Evolutionary conservation across 2,113 vertebrate species (phyloP).

Genomic region (Uria lomvia): DNA sequence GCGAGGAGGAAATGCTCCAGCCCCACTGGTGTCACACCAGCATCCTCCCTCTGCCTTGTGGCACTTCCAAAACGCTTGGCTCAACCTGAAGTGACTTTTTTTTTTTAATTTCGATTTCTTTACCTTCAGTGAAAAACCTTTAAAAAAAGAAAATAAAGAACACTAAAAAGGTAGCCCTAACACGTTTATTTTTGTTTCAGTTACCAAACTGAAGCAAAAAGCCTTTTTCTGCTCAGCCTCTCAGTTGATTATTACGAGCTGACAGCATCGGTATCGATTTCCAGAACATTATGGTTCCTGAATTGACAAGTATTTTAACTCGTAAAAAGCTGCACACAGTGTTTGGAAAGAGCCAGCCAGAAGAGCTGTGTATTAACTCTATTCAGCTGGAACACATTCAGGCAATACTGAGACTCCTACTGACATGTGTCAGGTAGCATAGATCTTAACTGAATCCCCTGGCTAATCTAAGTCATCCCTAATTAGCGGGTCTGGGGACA

Average conservation of each 20-base stretch:
- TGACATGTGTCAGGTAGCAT: constrained; percentile 49
- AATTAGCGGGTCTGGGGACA: neutral
- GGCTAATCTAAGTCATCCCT: constrained; percentile 22
- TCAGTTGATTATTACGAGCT: neutral
- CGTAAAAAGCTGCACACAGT: neutral
- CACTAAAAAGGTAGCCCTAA: neutral
- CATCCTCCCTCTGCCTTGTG: neutral
- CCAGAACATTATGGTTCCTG: neutral
- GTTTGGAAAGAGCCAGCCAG: neutral
- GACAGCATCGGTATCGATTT: neutral
- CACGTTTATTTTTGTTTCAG: neutral
- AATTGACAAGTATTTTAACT: neutral
- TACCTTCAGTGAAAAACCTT: neutral
- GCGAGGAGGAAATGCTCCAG: neutral
- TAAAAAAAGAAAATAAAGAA: neutral
- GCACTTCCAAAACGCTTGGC: neutral
- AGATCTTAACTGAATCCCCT: constrained; percentile 12
- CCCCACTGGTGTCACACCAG: neutral
- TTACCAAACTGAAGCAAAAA: neutral
- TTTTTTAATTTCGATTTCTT: neutral
- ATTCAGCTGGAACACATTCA: neutral
- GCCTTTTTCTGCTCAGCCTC: neutral
- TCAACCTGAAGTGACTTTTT: neutral
- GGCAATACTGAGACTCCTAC: constrained; percentile 9
- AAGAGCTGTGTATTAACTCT: neutral